Conservation (phyloP, 2,113 vertebrate species). For the Mungos mungo region DNA sequence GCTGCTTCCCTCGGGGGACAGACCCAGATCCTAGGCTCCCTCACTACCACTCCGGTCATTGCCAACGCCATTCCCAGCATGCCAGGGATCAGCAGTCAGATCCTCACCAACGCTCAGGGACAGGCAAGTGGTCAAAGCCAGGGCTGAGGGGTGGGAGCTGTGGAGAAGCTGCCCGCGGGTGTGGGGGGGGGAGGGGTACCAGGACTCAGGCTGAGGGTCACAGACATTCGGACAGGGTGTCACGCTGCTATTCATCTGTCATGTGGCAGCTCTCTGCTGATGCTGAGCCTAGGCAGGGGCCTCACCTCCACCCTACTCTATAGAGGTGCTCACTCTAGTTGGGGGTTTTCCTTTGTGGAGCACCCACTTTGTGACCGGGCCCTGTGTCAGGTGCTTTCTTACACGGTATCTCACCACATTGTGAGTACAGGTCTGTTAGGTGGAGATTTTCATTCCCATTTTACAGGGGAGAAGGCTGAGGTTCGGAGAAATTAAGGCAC, state of each 20-base stretch:
- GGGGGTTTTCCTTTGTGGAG: neutral
- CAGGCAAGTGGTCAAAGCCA: conserved; percentile 87
- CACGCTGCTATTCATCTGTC: neutral
- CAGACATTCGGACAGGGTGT: neutral
- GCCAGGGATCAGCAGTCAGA: conserved; percentile 93
- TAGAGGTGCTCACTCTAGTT: neutral
- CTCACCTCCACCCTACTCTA: accelerated
- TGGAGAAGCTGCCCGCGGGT: neutral
- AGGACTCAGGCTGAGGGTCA: neutral
- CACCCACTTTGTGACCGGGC: neutral
- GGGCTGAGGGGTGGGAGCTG: neutral
- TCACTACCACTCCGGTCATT: conserved; percentile 92
- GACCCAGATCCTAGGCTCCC: conserved; percentile 93
- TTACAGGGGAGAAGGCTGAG: neutral
- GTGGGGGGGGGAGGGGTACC: too few relatives aligned
- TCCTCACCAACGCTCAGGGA: conserved; percentile 96
- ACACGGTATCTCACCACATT: neutral
- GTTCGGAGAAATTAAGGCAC: neutral
- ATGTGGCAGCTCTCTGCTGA: neutral
- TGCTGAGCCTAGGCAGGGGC: neutral
- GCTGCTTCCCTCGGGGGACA: conserved; percentile 93
- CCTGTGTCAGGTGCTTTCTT: neutral
- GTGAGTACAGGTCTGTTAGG: neutral
- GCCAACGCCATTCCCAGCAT: conserved; percentile 91
- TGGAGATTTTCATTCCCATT: neutral